Base-by-base conservation (phyloP, 2,797 vertebrate genomes). In the Gallinago solitaria region DNA sequence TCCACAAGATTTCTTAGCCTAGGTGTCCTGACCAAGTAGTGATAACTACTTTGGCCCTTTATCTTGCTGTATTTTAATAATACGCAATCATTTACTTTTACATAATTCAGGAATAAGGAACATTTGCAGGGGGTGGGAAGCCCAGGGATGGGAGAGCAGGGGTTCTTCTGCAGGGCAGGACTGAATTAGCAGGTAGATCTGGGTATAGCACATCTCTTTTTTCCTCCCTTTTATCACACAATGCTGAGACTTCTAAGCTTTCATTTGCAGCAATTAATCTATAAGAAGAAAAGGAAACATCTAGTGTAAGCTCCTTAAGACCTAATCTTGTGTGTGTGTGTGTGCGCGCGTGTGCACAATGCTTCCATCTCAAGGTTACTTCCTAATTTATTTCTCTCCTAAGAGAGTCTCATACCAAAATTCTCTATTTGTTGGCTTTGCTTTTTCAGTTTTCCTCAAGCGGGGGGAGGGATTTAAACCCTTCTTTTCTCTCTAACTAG, bases 401-500 rank as follows among this genome's bases (percentile, higher is more conserved):
- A 91, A 90, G 85, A 94, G 65, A 95, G 63, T 71, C 88, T 94
- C 91, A 60, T 82, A 91, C 65, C 35, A 81, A 90, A 95, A 89
- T 85, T 88, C 73, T 96, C 54, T 92, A 24, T 95, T 90, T 93
- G 57, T 51, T 94, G 90, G 83, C 87, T 93, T 90, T 95, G 81
- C 82, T 90, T 96, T 96, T 94, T 94, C 64, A 11, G 45, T 95
- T 96, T 95, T 87, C n/a, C 79, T 83, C 27, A 76, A 64, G 64
- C 30, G 5, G 74, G 71, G 64, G 81, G 78, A 92, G 93, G 92
- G 93, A 95, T 95, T 87, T 94, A 96, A 95, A 93, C 80, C 77
- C 93, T 93, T 95, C 93, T 94, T 94, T 96, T 96, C 85, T 93
- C 69, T 92, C 89, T 94, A 93, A 93, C 94, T 97, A 99, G 99